Conservation (phyloP, 92 coral and sea anemone species). For the Siderastrea siderea region DNA sequence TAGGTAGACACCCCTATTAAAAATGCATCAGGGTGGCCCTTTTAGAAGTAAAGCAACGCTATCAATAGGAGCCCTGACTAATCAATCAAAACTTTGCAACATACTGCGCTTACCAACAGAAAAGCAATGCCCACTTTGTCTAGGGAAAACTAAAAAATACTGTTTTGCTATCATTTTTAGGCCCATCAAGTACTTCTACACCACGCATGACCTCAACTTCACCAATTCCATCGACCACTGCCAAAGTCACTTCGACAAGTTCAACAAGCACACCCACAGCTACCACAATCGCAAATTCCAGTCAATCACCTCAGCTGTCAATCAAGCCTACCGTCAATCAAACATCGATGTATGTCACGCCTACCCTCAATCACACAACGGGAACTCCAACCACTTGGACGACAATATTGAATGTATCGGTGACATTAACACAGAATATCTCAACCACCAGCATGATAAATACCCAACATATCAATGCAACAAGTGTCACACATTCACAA, state of each 20-base stretch:
- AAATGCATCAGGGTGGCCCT: too few species aligned
- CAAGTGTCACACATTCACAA: neutral
- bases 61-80: too few species aligned
- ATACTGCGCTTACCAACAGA: too few species aligned
- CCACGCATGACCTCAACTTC: neutral
- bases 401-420: too few species aligned
- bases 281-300: neutral
- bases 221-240: neutral
- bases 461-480: neutral
- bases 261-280: neutral
- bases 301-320: neutral
- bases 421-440: neutral
- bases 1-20: too few species aligned
- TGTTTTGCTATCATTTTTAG: neutral
- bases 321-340: neutral
- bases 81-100: too few species aligned
- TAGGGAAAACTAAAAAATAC: too few species aligned
- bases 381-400: neutral
- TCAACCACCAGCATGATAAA: neutral
- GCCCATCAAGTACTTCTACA: neutral
- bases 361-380: neutral
- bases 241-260: neutral
- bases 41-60: too few species aligned
- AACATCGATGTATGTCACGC: neutral
- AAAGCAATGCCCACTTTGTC: neutral